Evolutionary conservation across 2,797 vertebrate genomes (phyloP), one percentile per base, ranked within the genome.

Genomic region (Poecile montanus): DNA sequence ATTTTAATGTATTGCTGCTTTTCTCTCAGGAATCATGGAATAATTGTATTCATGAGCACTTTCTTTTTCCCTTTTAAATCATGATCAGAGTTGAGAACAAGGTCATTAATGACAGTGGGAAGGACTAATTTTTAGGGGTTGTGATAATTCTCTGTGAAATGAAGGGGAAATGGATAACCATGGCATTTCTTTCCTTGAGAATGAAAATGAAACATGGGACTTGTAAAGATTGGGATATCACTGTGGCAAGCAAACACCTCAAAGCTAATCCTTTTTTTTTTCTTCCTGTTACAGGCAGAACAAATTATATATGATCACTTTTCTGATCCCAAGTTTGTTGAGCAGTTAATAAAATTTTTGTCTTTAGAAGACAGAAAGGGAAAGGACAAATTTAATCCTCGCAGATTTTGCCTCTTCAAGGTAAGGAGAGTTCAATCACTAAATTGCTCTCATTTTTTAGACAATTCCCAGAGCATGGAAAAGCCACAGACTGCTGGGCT

Each of bases 371-470:
- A 99, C 95, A 98, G 99, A 88, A 99, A 99, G 96, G 99, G 99
- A 95, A 99, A 99, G 96, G 99, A 99, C 98, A 99, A 99, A 97
- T 99, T 99, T 96, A 99, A 99, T 97, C 99, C 99, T 74, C 99
- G 99, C 85, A 98, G 99, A 92, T 99, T 99, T 98, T 99, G 99
- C 95, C 98, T 99, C 96, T 99, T 99, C 97, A 99, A 99, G 99
- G 99, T 99, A 97, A 98, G 48, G 95, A 25, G 27, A 91, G 66
- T 93, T 77, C 58, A 97, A 6, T 66, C 74, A 74, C n/a, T 82
- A 56, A 50, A 54, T 67, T 40, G 34, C 18, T 89, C 83, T 19
- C 9, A 11, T 65, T 77, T 67, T 82, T n/a, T 38, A 73, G 77
- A 29, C 60, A 73, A 68, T 75, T 42, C 57, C n/a, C 42, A 40